Evolutionary conservation across 2,113 vertebrate genomes (phyloP).

Genomic region (Prietella phreatophila): DNA sequence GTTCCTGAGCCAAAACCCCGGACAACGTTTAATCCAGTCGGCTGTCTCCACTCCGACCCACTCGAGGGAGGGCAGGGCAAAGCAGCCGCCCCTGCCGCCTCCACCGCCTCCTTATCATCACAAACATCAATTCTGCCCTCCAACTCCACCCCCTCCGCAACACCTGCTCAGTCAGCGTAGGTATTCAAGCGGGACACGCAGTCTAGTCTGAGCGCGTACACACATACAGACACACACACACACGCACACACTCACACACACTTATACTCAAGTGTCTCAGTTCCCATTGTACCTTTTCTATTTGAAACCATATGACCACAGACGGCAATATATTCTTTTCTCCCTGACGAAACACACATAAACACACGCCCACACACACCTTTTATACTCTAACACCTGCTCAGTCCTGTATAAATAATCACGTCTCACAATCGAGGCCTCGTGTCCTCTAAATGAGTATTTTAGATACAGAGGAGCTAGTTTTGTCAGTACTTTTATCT

Average conservation of each 20-base stretch:
- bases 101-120: constrained; percentile 96
- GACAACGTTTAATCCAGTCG: constrained; percentile 86
- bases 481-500: constrained; percentile 46
- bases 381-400: constrained; percentile 38
- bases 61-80: constrained; percentile 59
- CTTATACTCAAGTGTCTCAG: not conserved
- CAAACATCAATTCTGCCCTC: constrained; percentile 94
- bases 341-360: constrained; percentile 26
- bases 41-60: constrained; percentile 84
- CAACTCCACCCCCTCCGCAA: constrained; percentile 81
- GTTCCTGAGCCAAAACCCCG: constrained; percentile 90
- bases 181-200: constrained; percentile 90
- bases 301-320: not conserved
- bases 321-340: not conserved
- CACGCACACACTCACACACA: constrained; percentile 10
- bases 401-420: constrained; percentile 27
- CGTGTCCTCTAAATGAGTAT: constrained; percentile 30
- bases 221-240: not conserved
- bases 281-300: constrained; percentile 6
- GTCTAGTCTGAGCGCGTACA: constrained; percentile 76
- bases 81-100: constrained; percentile 88
- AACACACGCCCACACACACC: constrained; percentile 48
- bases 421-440: not conserved
- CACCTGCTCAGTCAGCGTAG: constrained; percentile 78
- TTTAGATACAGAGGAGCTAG: constrained; percentile 49